Percentiles rank a stretch among this genome's conserved stretches.
Conservation (phyloP, 2,797 vertebrate species). For the Liasis olivaceus region DNA sequence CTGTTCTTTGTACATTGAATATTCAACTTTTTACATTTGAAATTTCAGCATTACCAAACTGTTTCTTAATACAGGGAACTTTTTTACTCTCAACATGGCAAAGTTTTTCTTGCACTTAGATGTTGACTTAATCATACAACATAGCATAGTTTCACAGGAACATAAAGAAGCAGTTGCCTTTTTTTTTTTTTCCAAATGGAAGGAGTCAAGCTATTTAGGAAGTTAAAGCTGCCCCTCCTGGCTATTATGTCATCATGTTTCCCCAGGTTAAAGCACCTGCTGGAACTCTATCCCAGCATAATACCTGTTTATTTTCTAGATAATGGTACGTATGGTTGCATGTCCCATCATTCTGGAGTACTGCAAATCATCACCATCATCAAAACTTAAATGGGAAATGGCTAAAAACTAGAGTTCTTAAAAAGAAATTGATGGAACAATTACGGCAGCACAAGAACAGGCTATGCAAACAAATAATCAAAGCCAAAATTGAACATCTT, state of each 20-base stretch:
- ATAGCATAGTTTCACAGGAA: conserved; percentile 7
- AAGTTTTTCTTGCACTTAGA: neutral
- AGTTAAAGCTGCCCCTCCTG: neutral
- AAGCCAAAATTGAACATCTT: neutral
- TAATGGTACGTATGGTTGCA: too few relatives aligned
- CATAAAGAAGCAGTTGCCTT: neutral
- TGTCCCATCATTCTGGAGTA: neutral
- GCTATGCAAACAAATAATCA: neutral
- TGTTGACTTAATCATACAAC: neutral
- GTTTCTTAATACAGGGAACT: neutral
- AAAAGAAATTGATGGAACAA: neutral
- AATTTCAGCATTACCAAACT: conserved; percentile 6
- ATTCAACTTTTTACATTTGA: neutral
- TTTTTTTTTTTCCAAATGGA: neutral
- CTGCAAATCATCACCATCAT: neutral
- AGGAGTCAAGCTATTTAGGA: neutral
- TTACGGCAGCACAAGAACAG: neutral
- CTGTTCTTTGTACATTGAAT: neutral
- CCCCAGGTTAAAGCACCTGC: neutral
- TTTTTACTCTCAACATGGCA: neutral
- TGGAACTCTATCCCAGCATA: neutral
- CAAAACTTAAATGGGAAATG: neutral
- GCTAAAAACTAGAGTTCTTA: neutral
- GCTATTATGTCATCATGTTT: neutral
- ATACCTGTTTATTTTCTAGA: neutral